Evolutionary conservation across 2,888 invertebrate species (phyloP), one percentile per base, ranked within the genome.

Genomic region (Cryptocephalus moraei): DNA sequence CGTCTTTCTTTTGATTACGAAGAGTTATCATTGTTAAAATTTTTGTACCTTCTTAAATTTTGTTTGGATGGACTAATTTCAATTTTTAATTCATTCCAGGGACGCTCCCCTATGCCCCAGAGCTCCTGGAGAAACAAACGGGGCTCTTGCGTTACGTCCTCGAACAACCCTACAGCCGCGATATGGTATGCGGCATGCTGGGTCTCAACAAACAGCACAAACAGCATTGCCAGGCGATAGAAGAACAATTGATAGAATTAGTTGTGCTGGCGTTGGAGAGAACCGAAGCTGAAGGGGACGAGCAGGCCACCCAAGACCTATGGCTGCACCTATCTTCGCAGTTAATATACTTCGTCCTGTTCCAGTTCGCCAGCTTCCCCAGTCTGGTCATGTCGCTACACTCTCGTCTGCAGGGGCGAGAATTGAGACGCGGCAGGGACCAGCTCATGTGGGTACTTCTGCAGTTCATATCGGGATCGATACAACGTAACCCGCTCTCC

Each of bases 391-490:
- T 87, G 74, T 85, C 90, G 0, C 75, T 96, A 33, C 89, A 92
- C 66, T 86, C 88, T 49, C 91, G 68, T 32, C 48, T 57, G 33
- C 51, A 60, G 52, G 58, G 61, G 11, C 50, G 86, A 56, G 90
- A 91, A 62, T 75, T 93, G 65, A 79, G 86, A 50, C 89, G 91
- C 69, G 94, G 95, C 0, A 76, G 97, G 42, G 96, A 96, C 71
- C 94, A 97, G 62, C 74, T 99, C n/a, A 97, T 99, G 96, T 97
- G 97, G 96, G 89, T 94, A 13, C 73, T 97, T 12, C 73, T 99
- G 39, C 97, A 99, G 72, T 96, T 94, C 63, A 91, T 97, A 59
- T 95, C 96, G 0, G 95, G 95, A 43, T 93, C 92, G 63, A 94
- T 94, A 61, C 92, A 93, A 68, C 84, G 93, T 58, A 94, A 94